Evolutionary conservation across 2,888 invertebrate genomes (phyloP).

Genomic region (Drosophila mettleri): DNA sequence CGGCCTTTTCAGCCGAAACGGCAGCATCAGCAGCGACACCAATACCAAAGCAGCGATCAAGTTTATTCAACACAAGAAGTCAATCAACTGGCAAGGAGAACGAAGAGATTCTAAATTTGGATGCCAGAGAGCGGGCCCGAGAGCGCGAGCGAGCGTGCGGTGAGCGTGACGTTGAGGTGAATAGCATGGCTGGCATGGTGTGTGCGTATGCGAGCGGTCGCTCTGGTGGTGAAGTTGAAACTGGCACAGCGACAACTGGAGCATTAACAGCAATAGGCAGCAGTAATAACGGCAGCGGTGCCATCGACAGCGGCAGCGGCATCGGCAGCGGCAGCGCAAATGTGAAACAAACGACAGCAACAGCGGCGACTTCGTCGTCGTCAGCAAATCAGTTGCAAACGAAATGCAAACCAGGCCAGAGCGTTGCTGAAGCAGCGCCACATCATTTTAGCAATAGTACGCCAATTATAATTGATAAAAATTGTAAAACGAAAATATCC

Average conservation of each 20-base stretch:
- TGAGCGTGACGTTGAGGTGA: constrained; percentile 55
- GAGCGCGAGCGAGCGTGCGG: constrained; percentile 40
- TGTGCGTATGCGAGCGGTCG: constrained; percentile 28
- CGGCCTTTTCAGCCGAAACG: constrained; percentile 70
- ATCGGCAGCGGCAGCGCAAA: constrained; percentile 33
- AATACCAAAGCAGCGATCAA: constrained; percentile 81
- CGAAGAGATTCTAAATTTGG: constrained; percentile 73
- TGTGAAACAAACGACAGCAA: constrained; percentile 47
- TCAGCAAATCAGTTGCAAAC: constrained; percentile 83
- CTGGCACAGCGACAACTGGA: constrained; percentile 70
- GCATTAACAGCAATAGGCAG: constrained; percentile 57
- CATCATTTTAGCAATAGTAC: constrained; percentile 12
- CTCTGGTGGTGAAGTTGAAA: constrained; percentile 77
- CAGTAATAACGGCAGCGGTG: constrained; percentile 31
- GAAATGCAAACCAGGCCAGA: constrained; percentile 83
- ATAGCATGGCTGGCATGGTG: constrained; percentile 40
- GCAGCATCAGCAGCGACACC: constrained; percentile 58
- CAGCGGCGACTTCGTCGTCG: constrained; percentile 61
- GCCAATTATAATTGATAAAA: constrained; percentile 53
- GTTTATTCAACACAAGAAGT: constrained; percentile 74
- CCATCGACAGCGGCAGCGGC: constrained; percentile 29
- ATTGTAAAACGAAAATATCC: constrained; percentile 76
- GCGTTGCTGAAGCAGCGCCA: constrained; percentile 63
- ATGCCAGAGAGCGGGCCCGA: constrained; percentile 45
- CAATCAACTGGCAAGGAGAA: constrained; percentile 71